Evolutionary conservation across 2,113 vertebrate species (phyloP), one percentile per base, ranked within the genome.

Genomic region (Loxodonta africana): DNA sequence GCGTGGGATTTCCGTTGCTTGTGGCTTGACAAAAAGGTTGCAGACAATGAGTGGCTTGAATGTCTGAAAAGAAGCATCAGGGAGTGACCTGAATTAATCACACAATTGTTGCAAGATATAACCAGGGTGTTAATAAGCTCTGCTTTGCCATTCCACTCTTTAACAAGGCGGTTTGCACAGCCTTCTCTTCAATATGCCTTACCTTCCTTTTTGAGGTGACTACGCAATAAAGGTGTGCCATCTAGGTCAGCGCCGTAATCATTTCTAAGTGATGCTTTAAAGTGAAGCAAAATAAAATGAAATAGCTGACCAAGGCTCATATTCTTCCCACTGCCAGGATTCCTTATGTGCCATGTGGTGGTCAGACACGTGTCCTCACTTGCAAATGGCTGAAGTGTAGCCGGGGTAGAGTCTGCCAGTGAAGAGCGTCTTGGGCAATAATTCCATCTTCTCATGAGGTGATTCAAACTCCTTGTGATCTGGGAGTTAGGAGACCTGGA

Each of bases 71-170:
- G 83, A 96, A 65, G 74, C 76, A 91, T n/a, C 60, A 46, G 91
- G 95, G 95, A 97, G 90, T 91, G 86, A 95, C 83, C 83, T 83
- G 88, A 94, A 95, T 96, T 93, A 96, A 74, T 96, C 69, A 94
- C n/a, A 65, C 28, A n/a, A n/a, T 65, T 89, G 83, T 95, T 87
- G 86, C 88, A 91, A 91, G 69, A 78, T 81, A 28, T 12, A 65
- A 25, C 67, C 17, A 14, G 74, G 57, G 41, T 80, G 90, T 87
- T 95, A 74, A 83, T 74, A 95, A 94, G 62, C 77, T 62, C 78
- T 85, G 80, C 85, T 71, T 84, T 92, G 41, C 71, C 65, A 67
- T 63, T 88, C 92, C 46, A 14, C 63, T 95, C 88, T 92, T 88
- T 90, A 92, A 78, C 12, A 71, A 96, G 62, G 21, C 11, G 4